phyloP scores from a whole-genome alignment of 2,888 invertebrate genomes.

The Dilophus febrilis region DNA sequence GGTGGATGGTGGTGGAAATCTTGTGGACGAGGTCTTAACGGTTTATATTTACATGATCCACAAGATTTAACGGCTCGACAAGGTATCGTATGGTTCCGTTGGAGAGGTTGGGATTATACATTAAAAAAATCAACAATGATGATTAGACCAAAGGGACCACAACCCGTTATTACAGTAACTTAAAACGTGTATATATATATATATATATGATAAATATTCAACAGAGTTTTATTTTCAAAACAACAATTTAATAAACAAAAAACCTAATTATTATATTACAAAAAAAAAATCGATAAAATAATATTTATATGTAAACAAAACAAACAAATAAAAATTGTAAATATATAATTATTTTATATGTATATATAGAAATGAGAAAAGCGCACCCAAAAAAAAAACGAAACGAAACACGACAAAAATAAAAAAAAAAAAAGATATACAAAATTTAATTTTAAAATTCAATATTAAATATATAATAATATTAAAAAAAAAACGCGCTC shows the following conservation, averaged over 20 bases:
- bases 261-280: no score
- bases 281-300: no score
- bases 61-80: constrained; percentile 79
- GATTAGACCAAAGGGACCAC: constrained; percentile 53
- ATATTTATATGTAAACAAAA: no score
- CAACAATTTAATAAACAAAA: no score
- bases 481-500: no score
- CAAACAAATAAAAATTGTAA: no score
- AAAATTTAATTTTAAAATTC: no score
- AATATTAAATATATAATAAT: no score
- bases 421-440: no score
- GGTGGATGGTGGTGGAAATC: constrained; percentile 96
- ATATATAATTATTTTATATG: no score
- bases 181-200: not conserved
- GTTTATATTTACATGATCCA: constrained; percentile 74
- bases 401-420: not conserved
- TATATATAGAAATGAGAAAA: no score
- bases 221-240: not conserved
- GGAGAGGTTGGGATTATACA: constrained; percentile 91
- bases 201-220: not conserved
- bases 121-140: constrained; percentile 79
- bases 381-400: not conserved
- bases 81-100: constrained; percentile 90
- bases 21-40: constrained; percentile 77
- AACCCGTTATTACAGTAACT: constrained; percentile 11